These are phyloP conservation scores for Malurus elegans DNA, from an alignment of 2,113 vertebrate genomes.

Conservation along the genomic window DNA sequence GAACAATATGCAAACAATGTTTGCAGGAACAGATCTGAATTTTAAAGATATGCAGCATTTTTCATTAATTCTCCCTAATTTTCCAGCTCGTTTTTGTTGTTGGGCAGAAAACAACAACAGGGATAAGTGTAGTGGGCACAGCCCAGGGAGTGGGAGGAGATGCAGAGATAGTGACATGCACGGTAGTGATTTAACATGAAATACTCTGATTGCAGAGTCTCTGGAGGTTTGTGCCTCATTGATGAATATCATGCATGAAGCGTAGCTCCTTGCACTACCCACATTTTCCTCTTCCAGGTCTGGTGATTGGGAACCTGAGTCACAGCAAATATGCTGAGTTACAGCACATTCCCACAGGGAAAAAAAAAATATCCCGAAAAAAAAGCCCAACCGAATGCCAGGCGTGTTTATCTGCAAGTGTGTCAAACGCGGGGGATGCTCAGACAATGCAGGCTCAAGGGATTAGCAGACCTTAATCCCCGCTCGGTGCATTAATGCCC, in stretches of 20 bases:
- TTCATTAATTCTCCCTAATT: background rate
- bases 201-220: background rate
- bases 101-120: background rate
- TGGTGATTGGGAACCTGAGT: background rate
- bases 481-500: background rate
- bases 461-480: conserved; percentile 1
- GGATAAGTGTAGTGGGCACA: conserved; percentile 12
- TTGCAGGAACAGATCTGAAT: background rate
- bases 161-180: background rate
- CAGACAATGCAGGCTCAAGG: background rate
- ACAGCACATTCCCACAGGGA: background rate
- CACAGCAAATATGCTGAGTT: background rate
- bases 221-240: conserved; percentile 35
- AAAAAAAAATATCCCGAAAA: fast-evolving
- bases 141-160: conserved; percentile 24
- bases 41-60: background rate
- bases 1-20: fast-evolving
- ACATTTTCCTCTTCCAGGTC: background rate
- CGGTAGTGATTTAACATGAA: background rate
- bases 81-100: background rate
- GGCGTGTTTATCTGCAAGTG: background rate
- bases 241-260: background rate
- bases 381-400: fast-evolving
- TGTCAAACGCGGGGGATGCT: background rate
- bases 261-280: background rate